A percentile compares a stretch with the other conserved stretches of the same genome.
These are phyloP conservation scores for Limosa lapponica DNA, from an alignment of 2,797 vertebrate species.

Conservation along the genomic window DNA sequence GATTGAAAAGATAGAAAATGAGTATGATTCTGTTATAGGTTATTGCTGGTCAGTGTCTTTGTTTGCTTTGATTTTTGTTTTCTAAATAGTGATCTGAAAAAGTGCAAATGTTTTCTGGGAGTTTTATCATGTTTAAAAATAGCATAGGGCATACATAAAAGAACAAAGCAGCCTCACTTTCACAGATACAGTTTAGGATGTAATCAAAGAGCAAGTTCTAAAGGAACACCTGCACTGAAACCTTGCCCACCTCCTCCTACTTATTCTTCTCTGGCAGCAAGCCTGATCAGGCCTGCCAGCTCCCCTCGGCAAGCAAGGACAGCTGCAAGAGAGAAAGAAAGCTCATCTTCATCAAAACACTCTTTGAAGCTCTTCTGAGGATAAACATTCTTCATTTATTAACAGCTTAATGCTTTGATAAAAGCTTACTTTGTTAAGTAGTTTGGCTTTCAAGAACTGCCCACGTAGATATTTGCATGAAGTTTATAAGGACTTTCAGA, in stretches of 20 bases:
- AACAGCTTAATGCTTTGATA: constrained; percentile 68
- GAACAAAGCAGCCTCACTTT: constrained; percentile 45
- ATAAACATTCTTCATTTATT: constrained; percentile 70
- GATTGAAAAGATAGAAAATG: background rate
- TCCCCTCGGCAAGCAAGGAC: constrained; percentile 16
- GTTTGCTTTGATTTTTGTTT: constrained; percentile 33
- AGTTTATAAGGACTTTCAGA: background rate
- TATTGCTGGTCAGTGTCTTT: background rate
- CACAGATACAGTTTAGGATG: constrained; percentile 45
- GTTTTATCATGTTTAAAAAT: constrained; percentile 51
- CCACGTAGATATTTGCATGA: constrained; percentile 43
- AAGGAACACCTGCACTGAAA: constrained; percentile 65
- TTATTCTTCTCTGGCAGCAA: constrained; percentile 43
- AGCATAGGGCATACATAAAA: background rate
- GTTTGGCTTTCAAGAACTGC: constrained; percentile 23
- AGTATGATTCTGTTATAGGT: background rate
- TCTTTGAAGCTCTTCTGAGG: constrained; percentile 69
- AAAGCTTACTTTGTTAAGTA: constrained; percentile 73
- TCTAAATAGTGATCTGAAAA: constrained; percentile 16
- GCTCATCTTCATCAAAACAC: constrained; percentile 70
- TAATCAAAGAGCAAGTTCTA: constrained; percentile 29
- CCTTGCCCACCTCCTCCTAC: constrained; percentile 25
- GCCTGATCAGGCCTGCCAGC: constrained; percentile 31
- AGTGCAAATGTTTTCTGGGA: background rate
- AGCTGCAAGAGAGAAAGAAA: constrained; percentile 66